Percentiles rank a stretch among this genome's conserved stretches.
These are phyloP conservation scores for Octodonta nipae DNA, from an alignment of 2,888 invertebrate genomes.

Conservation along the genomic window DNA sequence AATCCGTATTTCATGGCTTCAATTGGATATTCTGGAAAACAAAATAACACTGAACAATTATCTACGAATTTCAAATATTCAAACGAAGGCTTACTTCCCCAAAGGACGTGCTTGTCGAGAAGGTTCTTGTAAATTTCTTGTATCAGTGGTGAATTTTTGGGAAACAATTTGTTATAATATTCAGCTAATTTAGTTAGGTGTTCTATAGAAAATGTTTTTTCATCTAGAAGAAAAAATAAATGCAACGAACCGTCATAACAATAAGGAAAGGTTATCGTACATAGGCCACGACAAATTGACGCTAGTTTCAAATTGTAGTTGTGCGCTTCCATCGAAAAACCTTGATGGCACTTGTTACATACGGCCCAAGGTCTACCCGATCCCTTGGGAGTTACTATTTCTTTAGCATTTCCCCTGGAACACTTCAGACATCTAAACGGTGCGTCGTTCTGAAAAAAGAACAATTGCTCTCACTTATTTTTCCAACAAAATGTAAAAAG, in stretches of 20 bases:
- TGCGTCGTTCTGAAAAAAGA: conserved; percentile 12
- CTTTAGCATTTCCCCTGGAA: conserved; percentile 9
- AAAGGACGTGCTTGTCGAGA: conserved; percentile 11
- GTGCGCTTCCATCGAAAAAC: conserved; percentile 7
- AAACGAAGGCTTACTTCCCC: conserved; percentile 11
- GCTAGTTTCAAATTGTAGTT: conserved; percentile 8
- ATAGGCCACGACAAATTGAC: conserved; percentile 11
- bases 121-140: conserved; percentile 14
- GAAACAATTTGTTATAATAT: conserved; percentile 12
- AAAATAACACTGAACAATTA: conserved; percentile 4
- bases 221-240: conserved; percentile 12
- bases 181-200: conserved; percentile 11
- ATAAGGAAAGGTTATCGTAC: too few species aligned
- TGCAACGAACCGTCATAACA: too few species aligned
- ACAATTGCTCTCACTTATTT: too few species aligned
- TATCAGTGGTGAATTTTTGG: conserved; percentile 10
- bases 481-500: too few species aligned
- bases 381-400: conserved; percentile 5
- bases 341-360: conserved; percentile 10
- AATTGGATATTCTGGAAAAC: conserved; percentile 13
- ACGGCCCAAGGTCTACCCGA: too few species aligned
- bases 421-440: conserved; percentile 15
- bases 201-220: conserved; percentile 9
- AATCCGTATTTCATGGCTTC: conserved; percentile 16
- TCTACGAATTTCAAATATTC: background rate